Conservation (phyloP, 2,888 invertebrate species). For the Drosophila falleni region DNA sequence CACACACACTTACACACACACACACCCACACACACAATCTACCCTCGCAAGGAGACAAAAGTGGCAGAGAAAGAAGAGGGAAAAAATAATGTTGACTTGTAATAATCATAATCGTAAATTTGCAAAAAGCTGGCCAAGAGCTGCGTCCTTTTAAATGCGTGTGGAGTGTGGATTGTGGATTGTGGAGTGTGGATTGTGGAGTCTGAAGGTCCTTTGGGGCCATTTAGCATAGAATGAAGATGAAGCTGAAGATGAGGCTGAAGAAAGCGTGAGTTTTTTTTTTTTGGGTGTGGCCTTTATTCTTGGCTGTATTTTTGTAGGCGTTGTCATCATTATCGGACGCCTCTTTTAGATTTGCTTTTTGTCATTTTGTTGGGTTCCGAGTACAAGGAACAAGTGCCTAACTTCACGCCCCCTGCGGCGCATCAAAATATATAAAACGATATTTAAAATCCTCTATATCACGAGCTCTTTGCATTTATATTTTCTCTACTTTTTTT, state of each 20-base stretch:
- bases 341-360: slow-evolving; percentile 34
- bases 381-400: slow-evolving; percentile 43
- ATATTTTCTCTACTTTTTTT: neutral
- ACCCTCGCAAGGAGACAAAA: slow-evolving; percentile 31
- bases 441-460: slow-evolving; percentile 36
- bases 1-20: slow-evolving; percentile 7
- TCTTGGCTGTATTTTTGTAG: slow-evolving; percentile 49
- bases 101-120: slow-evolving; percentile 82
- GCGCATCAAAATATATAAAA: slow-evolving; percentile 21
- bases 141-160: slow-evolving; percentile 45
- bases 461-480: slow-evolving; percentile 2
- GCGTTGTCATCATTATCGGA: slow-evolving; percentile 73
- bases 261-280: neutral
- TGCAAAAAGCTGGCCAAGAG: slow-evolving; percentile 71
- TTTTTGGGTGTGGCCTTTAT: slow-evolving; percentile 10
- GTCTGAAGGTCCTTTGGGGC: slow-evolving; percentile 68
- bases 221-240: slow-evolving; percentile 67
- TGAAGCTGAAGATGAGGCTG: slow-evolving; percentile 26
- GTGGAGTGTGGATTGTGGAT: slow-evolving; percentile 9
- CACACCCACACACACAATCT: slow-evolving; percentile 22
- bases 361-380: slow-evolving; percentile 25
- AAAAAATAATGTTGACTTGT: slow-evolving; percentile 74
- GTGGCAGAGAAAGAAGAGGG: neutral
- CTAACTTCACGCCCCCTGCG: slow-evolving; percentile 38
- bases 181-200: too few species aligned